Evolutionary conservation across 2,113 vertebrate genomes (phyloP), one percentile per base, ranked within the genome.

Genomic region (Trogon melanurus): DNA sequence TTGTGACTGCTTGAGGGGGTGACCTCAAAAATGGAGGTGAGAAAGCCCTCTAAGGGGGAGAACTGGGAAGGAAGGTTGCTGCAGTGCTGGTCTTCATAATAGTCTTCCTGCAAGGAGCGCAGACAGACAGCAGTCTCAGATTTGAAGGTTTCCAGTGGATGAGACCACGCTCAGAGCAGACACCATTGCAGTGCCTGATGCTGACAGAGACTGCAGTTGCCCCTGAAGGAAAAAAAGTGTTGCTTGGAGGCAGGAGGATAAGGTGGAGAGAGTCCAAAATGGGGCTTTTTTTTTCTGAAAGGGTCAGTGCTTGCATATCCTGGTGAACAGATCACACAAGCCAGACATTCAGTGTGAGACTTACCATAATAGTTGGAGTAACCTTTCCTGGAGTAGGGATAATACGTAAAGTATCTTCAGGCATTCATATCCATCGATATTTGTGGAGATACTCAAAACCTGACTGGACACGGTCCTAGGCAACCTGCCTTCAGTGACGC

Each of bases 401-500:
- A 83, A 25, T 48, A 47, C 1, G 0, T 29, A 50, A 76, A 76
- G 47, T 34, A 11, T 6, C 64, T 79, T 62, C 41, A 41, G n/a
- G 34, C 10, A 54, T 88, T 64, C 38, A 32, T 71, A 54, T 34
- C 16, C 11, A 9, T 3, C 70, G 51, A 5, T 75, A 44, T 5
- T 8, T 53, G 26, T 60, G 67, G 22, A 82, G 44, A 72, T 45
- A 34, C 18, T 87, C 58, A 79, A 75, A 79, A 60, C 3, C 62
- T 69, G 29, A 26, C 22, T 34, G 29, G 20, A 79, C 9, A 5
- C 0, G 1, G 22, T 48, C 20, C n/a, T 61, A 23, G 21, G 36
- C 10, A 71, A 32, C 27, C 36, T 60, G 44, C 5, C 64, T 0
- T 15, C 0, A 0, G 9, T 85, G 57, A 71, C 26, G 13, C 21